A percentile compares a stretch with the other conserved stretches of the same genome.
Conservation (phyloP, 92 coral and sea anemone species). For the Zoanthus solanderi region DNA sequence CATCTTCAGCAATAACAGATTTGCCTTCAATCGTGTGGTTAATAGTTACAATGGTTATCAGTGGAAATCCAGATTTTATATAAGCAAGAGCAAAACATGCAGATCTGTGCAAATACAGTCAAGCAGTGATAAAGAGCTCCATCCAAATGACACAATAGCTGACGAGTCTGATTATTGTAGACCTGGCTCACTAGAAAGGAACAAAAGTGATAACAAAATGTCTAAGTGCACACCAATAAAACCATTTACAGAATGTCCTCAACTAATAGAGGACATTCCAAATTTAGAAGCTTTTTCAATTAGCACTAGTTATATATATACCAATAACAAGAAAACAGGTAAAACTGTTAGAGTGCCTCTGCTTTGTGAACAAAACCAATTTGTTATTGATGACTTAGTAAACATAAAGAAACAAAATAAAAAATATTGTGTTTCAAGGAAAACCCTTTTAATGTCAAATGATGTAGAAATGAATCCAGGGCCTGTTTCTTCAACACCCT, state of each 20-base stretch:
- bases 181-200: conserved; percentile 12
- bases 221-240: conserved; percentile 11
- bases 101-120: conserved; percentile 16
- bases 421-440: conserved; percentile 31
- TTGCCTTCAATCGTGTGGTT: conserved; percentile 7
- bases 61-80: conserved; percentile 7
- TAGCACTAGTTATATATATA: not conserved
- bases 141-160: conserved; percentile 16
- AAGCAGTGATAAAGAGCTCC: conserved; percentile 17
- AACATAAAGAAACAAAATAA: conserved; percentile 14
- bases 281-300: conserved; percentile 3
- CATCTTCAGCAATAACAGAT: conserved; percentile 16
- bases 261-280: conserved; percentile 11
- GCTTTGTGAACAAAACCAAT: conserved; percentile 13
- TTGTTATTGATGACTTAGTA: conserved; percentile 12
- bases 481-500: conserved; percentile 43
- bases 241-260: conserved; percentile 12
- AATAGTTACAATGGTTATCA: conserved; percentile 10
- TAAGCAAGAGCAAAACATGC: conserved; percentile 17
- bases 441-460: conserved; percentile 15
- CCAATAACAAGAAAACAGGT: conserved; percentile 10
- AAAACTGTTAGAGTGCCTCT: conserved; percentile 14
- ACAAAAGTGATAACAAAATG: not conserved
- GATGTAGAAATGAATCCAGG: conserved; percentile 62
- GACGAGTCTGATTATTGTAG: conserved; percentile 17